Percentiles rank a stretch among this genome's conserved stretches.
Evolutionary conservation across 1,140 invertebrate genomes (phyloP).

Genomic region (Drosophila sturtevanti): DNA sequence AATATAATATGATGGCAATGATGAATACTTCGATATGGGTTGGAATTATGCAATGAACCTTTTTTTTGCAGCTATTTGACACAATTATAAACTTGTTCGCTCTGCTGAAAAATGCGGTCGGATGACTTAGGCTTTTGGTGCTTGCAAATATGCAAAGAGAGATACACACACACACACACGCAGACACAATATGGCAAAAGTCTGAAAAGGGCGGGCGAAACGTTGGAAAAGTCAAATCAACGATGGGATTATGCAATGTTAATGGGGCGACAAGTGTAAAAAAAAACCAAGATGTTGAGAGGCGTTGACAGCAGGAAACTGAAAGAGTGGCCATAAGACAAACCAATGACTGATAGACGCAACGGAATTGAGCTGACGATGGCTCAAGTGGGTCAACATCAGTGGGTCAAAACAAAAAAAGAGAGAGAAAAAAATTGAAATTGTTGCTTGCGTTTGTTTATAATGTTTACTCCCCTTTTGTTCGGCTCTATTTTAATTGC

Average conservation of each 20-base stretch:
- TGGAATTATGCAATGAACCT: conserved; percentile 56
- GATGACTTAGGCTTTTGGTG: conserved; percentile 10
- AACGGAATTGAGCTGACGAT: conserved; percentile 14
- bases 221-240: conserved; percentile 68
- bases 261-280: conserved; percentile 61
- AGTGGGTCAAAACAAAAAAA: conserved; percentile 57
- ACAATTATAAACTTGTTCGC: conserved; percentile 78
- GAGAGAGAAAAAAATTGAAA: conserved; percentile 15
- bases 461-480: not conserved
- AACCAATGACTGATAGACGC: conserved; percentile 38
- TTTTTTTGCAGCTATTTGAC: conserved; percentile 56
- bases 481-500: conserved; percentile 44
- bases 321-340: conserved; percentile 28
- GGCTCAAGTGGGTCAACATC: conserved; percentile 68
- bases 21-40: conserved; percentile 27
- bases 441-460: conserved; percentile 34
- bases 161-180: too few relatives aligned
- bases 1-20: conserved; percentile 22
- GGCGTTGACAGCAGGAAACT: conserved; percentile 64
- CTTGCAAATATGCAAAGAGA: conserved; percentile 66
- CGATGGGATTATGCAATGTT: conserved; percentile 61
- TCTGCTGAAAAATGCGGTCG: conserved; percentile 68
- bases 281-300: conserved; percentile 40
- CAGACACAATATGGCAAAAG: conserved; percentile 34
- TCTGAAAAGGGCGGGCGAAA: conserved; percentile 62